Percentiles rank a stretch among this genome's conserved stretches.
Conservation (phyloP, 2,797 vertebrate species). For the Clamator glandarius region DNA sequence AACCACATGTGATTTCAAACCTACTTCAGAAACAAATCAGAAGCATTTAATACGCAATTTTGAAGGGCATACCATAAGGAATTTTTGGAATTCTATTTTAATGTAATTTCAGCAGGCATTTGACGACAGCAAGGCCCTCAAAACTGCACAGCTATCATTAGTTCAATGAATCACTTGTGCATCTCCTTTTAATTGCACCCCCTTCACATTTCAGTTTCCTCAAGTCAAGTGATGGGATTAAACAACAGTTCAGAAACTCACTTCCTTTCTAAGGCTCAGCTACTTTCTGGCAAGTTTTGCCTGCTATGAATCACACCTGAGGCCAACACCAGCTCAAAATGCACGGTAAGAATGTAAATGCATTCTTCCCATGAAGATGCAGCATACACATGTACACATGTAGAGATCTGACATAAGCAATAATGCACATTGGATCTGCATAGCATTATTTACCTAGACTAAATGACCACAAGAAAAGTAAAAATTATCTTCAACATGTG, state of each 20-base stretch:
- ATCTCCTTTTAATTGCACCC: background rate
- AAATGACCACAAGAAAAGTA: background rate
- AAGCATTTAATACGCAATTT: background rate
- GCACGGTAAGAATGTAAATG: background rate
- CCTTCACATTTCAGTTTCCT: background rate
- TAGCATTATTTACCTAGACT: background rate
- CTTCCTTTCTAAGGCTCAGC: background rate
- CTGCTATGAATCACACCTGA: background rate
- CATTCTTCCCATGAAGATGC: background rate
- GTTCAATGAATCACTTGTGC: background rate
- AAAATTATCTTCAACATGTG: background rate
- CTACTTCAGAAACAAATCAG: background rate
- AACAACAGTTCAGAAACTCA: background rate
- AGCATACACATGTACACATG: background rate
- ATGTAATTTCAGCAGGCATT: background rate
- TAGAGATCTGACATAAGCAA: background rate
- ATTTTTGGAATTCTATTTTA: background rate
- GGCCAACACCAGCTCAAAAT: background rate
- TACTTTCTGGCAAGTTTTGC: background rate
- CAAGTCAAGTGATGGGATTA: background rate
- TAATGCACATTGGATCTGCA: rapidly evolving
- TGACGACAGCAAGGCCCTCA: background rate
- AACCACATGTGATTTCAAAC: background rate
- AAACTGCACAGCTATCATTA: background rate
- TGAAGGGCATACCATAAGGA: background rate